Base-by-base conservation (phyloP, 1,140 invertebrate genomes). In the Aphaenogaster rudis region DNA sequence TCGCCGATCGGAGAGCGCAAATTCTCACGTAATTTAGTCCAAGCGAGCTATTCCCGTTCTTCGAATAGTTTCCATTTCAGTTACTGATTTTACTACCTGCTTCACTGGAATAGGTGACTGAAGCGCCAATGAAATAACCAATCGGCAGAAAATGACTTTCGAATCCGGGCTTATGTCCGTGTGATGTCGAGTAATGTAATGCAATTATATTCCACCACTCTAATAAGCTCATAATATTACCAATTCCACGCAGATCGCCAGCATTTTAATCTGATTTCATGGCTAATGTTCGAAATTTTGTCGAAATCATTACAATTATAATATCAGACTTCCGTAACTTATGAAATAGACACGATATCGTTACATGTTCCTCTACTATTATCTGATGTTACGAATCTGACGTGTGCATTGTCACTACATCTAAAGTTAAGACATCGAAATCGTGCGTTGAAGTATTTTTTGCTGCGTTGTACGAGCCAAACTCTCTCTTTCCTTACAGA, bases 1-100 rank as follows among this genome's bases (percentile, higher is more conserved):
- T 21, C 63, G 77, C 48, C 42, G 63, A 69, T 86, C 52, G 48
- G 42, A 82, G 42, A 72, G n/a, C 48, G 72, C n/a, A 80, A 88
- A 87, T 90, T 88, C 66, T 90, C 77, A 86, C 59, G 17, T 82
- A 79, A 90, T 90, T 90, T 48, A 88, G 87, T 88, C 57, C 67
- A 21, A 42, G 67, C 28, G n/a, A 21, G 76, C 28, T 61, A 21
- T 17, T 63, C 42, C n/a, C 69, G 69, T 84, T 76, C 69, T 84
- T 84, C 42, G 80, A 74, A 84, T 84, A 76, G 80, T 84, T 84
- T 61, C 69, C 59, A 48, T 76, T 84, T 61, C 50, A 33, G 48
- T 81, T 82, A n/a, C 80, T 84, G 57, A 84, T 76, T 84, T 74
- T 74, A 48, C 54, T 76, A 36, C 17, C 28, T 21, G 54, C 67